Percentiles rank a stretch among this genome's conserved stretches.
Evolutionary conservation across 2,113 vertebrate species (phyloP).

Genomic region (Pterocles gutturalis): DNA sequence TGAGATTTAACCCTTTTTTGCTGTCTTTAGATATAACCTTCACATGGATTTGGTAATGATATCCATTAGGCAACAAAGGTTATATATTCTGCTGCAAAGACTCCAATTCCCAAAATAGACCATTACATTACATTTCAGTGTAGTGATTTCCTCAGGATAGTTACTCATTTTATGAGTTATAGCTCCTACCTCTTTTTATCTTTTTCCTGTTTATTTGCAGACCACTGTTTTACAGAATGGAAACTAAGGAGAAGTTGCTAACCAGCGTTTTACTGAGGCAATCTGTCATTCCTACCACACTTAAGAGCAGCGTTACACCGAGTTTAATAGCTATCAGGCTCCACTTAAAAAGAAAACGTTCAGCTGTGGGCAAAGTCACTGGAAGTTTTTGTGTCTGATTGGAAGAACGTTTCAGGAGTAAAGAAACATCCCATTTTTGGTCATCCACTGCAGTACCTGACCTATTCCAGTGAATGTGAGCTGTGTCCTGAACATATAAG

Average conservation of each 20-base stretch:
- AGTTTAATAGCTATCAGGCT: not conserved
- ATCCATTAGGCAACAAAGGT: not conserved
- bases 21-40: not conserved
- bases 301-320: not conserved
- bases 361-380: not conserved
- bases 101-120: not conserved
- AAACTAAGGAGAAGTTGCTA: not conserved
- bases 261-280: not conserved
- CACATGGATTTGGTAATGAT: not conserved
- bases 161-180: not conserved
- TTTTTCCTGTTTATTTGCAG: not conserved
- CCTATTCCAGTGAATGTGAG: not conserved
- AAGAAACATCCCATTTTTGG: not conserved
- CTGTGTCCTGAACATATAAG: fast-evolving
- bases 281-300: not conserved
- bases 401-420: not conserved
- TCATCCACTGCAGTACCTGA: not conserved
- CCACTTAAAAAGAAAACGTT: not conserved
- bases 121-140: not conserved
- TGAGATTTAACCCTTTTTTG: not conserved
- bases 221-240: not conserved
- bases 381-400: not conserved
- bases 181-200: not conserved
- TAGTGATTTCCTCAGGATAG: not conserved
- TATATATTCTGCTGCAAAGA: slow-evolving; percentile 12